Evolutionary conservation across 2,888 invertebrate species (phyloP).

Genomic region (Pristionchus fissidentatus): DNA sequence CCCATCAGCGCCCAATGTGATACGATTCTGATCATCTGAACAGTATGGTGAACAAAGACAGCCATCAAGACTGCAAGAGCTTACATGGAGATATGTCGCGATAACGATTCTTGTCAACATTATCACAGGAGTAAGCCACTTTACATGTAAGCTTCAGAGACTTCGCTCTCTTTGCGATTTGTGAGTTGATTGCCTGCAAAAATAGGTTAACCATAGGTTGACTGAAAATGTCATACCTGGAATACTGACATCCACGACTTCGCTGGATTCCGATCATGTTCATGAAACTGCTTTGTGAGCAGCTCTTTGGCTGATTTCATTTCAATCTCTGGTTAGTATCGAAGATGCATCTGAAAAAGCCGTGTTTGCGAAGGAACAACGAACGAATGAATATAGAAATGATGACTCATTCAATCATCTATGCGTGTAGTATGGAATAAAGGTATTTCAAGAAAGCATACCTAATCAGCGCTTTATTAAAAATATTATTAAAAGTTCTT

Average conservation of each 20-base stretch:
- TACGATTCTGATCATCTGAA: slow-evolving; percentile 70
- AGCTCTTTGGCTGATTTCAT: slow-evolving; percentile 9
- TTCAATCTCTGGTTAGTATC: background rate
- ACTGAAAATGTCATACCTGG: slow-evolving; percentile 17
- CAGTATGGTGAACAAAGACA: slow-evolving; percentile 46
- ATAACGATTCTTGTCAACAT: slow-evolving; percentile 68
- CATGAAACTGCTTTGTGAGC: background rate
- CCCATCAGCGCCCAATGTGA: slow-evolving; percentile 54
- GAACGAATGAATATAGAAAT: background rate
- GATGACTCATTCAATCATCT: background rate
- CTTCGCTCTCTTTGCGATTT: slow-evolving; percentile 32
- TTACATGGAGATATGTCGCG: slow-evolving; percentile 69
- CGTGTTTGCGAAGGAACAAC: background rate
- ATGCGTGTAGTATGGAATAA: background rate
- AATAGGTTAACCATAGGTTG: background rate
- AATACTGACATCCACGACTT: slow-evolving; percentile 29
- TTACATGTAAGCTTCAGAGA: slow-evolving; percentile 51
- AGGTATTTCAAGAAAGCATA: no score
- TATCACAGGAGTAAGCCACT: slow-evolving; percentile 52
- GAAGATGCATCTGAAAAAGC: background rate
- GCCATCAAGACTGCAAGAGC: slow-evolving; percentile 46
- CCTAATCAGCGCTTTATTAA: no score
- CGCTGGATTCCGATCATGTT: slow-evolving; percentile 22
- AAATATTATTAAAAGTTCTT: no score
- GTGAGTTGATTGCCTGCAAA: slow-evolving; percentile 11